Base-by-base conservation (phyloP, 2,797 vertebrate genomes). In the Avahi laniger region DNA sequence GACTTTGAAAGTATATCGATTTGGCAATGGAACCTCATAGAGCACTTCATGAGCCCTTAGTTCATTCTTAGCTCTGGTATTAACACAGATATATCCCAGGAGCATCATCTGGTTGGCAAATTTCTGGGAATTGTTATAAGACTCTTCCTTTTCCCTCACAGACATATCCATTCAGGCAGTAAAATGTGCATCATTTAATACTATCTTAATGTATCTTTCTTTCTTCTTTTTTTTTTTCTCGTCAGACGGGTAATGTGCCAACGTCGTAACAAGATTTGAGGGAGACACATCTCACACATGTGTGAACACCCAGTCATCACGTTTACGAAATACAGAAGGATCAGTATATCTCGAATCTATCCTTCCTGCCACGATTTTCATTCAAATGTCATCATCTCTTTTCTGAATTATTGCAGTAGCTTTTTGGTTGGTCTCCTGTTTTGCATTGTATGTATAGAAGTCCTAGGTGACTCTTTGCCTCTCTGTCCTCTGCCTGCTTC, bases 151-250 rank as follows among this genome's bases (percentile, higher is more conserved):
- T 87, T 95, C 38, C 70, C 59, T 90, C 24, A 78, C 26, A 88
- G 15, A 11, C 41, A 15, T 80, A 87, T 65, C 95, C 24, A 88
- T 91, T 79, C 8, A 63, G 46, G 24, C 33, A 73, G 72, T 81
- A 95, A 81, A 93, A 93, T 33, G 85, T 92, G 24, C 20, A 89
- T 84, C 18, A 92, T 89, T 97, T 89, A 72, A 43, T 93, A 65
- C 48, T 95, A 95, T 4, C 0, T 70, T 92, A 75, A 65, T 67
- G 20, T 84, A 54, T 54, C 54, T 54, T 24, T 54, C 8, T 52
- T 52, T 52, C 52, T 52, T 54, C 7, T 54, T 22, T 54, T 54
- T 54, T 54, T 20, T 54, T 54, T 22, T 22, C 52, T 22, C 6
- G 20, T 54, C 52, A 54, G 52, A 22, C 7, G 20, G 52, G 52